Conservation (phyloP, 2,888 invertebrate genomes). For the Galerucella calmariensis region DNA sequence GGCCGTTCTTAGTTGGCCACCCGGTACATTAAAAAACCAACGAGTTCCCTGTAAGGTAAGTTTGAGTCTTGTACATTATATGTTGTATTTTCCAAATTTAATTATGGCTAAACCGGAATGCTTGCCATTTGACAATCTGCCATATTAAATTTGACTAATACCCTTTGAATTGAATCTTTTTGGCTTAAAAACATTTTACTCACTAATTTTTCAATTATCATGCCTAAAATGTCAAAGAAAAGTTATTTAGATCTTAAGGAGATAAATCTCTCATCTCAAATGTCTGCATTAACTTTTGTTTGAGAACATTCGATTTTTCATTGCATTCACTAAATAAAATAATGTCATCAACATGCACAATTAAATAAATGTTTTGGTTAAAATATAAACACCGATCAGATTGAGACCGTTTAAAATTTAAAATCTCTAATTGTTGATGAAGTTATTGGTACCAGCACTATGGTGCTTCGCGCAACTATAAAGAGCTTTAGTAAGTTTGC, state of each 20-base stretch:
- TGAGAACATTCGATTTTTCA: neutral
- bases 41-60: neutral
- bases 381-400: slow-evolving; percentile 21
- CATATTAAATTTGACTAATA: slow-evolving; percentile 25
- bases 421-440: slow-evolving; percentile 1
- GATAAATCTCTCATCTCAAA: slow-evolving; percentile 6
- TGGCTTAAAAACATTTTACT: slow-evolving; percentile 7
- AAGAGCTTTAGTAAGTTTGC: slow-evolving; percentile 30
- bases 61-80: slow-evolving; percentile 3
- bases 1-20: too few species aligned
- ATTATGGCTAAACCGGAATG: slow-evolving; percentile 26
- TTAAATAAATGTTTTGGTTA: neutral
- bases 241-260: neutral
- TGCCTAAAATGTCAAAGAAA: slow-evolving; percentile 1
- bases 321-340: slow-evolving; percentile 3
- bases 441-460: slow-evolving; percentile 22
- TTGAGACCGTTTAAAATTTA: slow-evolving; percentile 15
- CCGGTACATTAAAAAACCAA: neutral
- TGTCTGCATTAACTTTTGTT: slow-evolving; percentile 14
- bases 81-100: slow-evolving; percentile 14
- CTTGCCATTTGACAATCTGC: slow-evolving; percentile 19
- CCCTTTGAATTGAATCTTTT: slow-evolving; percentile 1
- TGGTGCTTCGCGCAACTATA: slow-evolving; percentile 31
- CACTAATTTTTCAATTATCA: neutral
- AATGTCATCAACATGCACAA: slow-evolving; percentile 10